These are phyloP conservation scores for Pheosia tremula DNA, from an alignment of 2,888 invertebrate species.

Conservation along the genomic window DNA sequence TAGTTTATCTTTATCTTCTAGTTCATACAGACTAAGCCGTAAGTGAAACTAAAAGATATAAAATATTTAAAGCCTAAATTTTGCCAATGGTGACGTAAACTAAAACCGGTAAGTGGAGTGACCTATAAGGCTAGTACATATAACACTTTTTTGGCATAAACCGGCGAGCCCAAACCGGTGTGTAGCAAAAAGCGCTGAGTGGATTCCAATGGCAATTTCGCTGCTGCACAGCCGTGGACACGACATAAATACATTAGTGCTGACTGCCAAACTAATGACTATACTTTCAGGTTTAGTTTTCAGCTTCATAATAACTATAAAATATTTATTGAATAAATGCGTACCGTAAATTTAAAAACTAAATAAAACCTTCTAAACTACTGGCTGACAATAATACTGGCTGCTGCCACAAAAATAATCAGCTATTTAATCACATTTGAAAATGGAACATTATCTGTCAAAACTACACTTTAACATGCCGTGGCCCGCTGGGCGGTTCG, in stretches of 20 bases:
- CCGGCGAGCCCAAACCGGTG: not conserved
- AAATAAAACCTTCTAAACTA: not conserved
- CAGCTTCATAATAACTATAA: not conserved
- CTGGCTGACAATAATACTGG: slow-evolving; percentile 7
- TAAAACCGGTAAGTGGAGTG: not conserved
- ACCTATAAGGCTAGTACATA: slow-evolving; percentile 18
- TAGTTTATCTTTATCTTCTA: too few species aligned
- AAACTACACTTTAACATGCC: slow-evolving; percentile 49
- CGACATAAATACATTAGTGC: not conserved
- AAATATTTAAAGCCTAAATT: too few species aligned
- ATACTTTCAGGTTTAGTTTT: not conserved
- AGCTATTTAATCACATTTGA: slow-evolving; percentile 30
- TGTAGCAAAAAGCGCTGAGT: not conserved
- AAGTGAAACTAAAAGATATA: too few species aligned
- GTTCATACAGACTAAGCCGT: too few species aligned
- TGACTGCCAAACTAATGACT: too few species aligned
- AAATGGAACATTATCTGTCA: slow-evolving; percentile 51
- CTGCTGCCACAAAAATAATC: slow-evolving; percentile 24
- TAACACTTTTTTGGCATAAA: not conserved
- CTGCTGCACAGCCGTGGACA: not conserved
- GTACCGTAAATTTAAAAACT: not conserved
- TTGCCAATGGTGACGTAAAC: not conserved
- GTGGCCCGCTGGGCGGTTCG: not conserved
- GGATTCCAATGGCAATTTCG: not conserved
- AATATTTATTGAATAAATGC: not conserved